These are phyloP conservation scores for Grus americana DNA, from an alignment of 2,113 vertebrate genomes.

Conservation along the genomic window DNA sequence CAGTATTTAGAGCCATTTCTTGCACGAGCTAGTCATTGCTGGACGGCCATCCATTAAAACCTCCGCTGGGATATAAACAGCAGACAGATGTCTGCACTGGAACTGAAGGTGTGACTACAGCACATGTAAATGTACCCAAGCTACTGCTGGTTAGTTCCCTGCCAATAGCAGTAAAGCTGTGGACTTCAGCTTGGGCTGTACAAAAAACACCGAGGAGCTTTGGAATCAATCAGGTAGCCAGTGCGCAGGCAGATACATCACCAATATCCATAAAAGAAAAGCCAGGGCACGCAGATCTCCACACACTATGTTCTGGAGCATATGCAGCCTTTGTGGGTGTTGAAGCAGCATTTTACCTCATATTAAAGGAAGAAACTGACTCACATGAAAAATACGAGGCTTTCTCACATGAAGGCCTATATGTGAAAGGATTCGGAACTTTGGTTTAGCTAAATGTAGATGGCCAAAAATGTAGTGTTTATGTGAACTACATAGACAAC, in stretches of 20 bases:
- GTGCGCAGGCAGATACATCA: rapidly evolving
- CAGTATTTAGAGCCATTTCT: background rate
- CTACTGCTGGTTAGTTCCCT: background rate
- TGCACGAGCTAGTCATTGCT: background rate
- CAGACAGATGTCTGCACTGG: background rate
- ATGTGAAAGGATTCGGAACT: background rate
- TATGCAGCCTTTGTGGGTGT: rapidly evolving
- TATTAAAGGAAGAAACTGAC: background rate
- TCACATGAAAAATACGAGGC: rapidly evolving
- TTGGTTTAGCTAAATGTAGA: background rate
- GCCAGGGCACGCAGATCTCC: rapidly evolving
- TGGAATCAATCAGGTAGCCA: background rate
- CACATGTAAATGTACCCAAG: background rate
- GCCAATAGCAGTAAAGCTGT: background rate
- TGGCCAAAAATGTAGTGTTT: background rate
- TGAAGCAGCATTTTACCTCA: background rate
- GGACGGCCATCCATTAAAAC: background rate
- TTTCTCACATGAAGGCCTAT: background rate
- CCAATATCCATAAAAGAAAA: rapidly evolving
- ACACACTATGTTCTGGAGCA: background rate
- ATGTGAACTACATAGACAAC: background rate
- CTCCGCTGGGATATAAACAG: background rate
- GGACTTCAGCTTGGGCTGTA: background rate
- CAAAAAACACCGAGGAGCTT: background rate
- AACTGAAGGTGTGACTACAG: background rate